phyloP scores from a whole-genome alignment of 1,140 invertebrate species.

The Panagrolaimus sp. region DNA sequence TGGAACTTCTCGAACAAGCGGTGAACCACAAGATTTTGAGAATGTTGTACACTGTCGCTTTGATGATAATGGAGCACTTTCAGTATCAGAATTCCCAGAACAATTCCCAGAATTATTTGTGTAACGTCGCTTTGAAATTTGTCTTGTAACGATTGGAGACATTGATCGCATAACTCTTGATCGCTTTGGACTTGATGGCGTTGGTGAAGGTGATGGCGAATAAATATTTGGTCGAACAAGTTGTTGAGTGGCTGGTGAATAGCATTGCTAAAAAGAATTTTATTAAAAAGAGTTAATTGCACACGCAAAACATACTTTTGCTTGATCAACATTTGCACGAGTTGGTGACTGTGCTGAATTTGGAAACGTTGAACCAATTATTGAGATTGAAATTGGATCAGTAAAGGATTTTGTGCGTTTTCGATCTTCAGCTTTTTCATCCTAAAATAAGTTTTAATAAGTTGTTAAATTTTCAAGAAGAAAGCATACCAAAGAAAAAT shows the following conservation, averaged over 20 bases:
- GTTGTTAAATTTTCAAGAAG: background rate
- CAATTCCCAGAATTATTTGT: conserved; percentile 35
- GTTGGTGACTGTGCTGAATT: conserved; percentile 43
- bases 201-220: conserved; percentile 35
- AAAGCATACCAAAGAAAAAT: conserved; percentile 43
- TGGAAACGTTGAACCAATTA: conserved; percentile 47
- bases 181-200: conserved; percentile 26
- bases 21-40: background rate
- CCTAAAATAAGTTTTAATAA: conserved; percentile 36
- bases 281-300: conserved; percentile 18
- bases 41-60: background rate
- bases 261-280: conserved; percentile 41
- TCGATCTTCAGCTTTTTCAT: conserved; percentile 42
- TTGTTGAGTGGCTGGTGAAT: conserved; percentile 45
- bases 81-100: conserved; percentile 43
- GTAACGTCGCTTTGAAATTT: conserved; percentile 45
- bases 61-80: conserved; percentile 15
- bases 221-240: conserved; percentile 45
- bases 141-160: conserved; percentile 45
- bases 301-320: conserved; percentile 32
- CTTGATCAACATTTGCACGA: conserved; percentile 30
- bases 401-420: conserved; percentile 47
- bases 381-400: conserved; percentile 39
- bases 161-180: conserved; percentile 46
- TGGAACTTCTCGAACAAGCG: background rate